These are phyloP conservation scores for Illadopsis cleaveri DNA, from an alignment of 2,113 vertebrate species.

Conservation along the genomic window DNA sequence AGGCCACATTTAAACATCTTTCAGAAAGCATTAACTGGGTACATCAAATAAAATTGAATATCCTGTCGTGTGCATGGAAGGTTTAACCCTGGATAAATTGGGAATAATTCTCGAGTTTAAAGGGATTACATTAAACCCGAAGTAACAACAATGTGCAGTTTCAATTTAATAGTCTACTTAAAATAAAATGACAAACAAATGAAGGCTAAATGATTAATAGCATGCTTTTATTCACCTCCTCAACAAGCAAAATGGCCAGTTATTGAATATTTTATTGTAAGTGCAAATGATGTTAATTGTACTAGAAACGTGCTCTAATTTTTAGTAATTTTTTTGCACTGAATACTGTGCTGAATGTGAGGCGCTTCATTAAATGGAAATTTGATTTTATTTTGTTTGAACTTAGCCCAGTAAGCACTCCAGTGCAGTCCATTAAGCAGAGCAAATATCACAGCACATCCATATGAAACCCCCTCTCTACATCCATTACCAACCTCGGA, in stretches of 20 bases:
- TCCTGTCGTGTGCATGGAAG: slow-evolving; percentile 55
- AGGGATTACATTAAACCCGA: slow-evolving; percentile 81
- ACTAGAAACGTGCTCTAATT: slow-evolving; percentile 81
- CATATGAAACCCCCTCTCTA: slow-evolving; percentile 63
- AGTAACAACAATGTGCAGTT: slow-evolving; percentile 79
- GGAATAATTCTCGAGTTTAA: slow-evolving; percentile 76
- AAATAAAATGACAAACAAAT: slow-evolving; percentile 79
- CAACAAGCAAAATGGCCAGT: slow-evolving; percentile 80
- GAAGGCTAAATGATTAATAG: slow-evolving; percentile 85
- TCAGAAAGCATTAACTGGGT: slow-evolving; percentile 54
- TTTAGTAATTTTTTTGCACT: slow-evolving; percentile 79
- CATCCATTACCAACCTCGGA: slow-evolving; percentile 72
- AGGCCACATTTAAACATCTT: neutral
- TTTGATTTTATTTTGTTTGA: slow-evolving; percentile 90
- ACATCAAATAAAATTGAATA: slow-evolving; percentile 62
- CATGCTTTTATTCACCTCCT: slow-evolving; percentile 81
- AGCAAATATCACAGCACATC: slow-evolving; percentile 71
- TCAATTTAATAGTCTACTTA: slow-evolving; percentile 77
- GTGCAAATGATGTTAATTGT: slow-evolving; percentile 80
- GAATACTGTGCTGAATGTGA: slow-evolving; percentile 69
- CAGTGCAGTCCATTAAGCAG: slow-evolving; percentile 81
- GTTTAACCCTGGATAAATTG: slow-evolving; percentile 74
- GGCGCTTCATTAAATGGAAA: slow-evolving; percentile 87
- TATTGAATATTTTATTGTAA: slow-evolving; percentile 86
- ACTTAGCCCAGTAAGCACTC: slow-evolving; percentile 83